Base-by-base conservation (phyloP, 2,888 invertebrate genomes). In the Drosophila stalkeri region DNA sequence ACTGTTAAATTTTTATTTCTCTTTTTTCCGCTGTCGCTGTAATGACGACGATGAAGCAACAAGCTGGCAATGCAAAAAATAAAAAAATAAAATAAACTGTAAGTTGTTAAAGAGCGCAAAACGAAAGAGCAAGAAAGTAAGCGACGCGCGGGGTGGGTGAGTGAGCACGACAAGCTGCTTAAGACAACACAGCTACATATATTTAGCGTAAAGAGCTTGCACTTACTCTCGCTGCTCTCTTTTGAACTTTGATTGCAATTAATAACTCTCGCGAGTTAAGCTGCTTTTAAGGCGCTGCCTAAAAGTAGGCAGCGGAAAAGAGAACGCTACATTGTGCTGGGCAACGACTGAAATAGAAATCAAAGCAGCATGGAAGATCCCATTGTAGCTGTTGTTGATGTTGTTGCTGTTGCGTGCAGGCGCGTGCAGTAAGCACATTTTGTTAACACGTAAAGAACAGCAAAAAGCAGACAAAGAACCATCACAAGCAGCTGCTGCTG, bases 221-320 rank as follows among this genome's bases (percentile, higher is more conserved):
- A 49, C 31, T 31, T 31, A 31, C 59, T 47, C 47, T 39, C 60
- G 9, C 44, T 23, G 18, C 59, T 71, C 56, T 61, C 56, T 61
- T 33, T 33, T 43, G 41, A 65, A 46, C 23, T 67, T 44, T 9
- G 39, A 16, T 9, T n/a, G 41, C 44, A 59, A 64, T 49, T 60
- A 55, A 46, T 47, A 47, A 35, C 18, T 27, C 7, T 27, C 7
- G 11, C 49, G 27, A 9, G n/a, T 39, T 14, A 5, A 18, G 18
- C 14, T 8, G 41, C 6, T 43, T 66, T 75, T 62, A 8, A 18
- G 6, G 14, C 0, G 16, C 57, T 18, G 86, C 86, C 86, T 77
- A 60, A 86, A 85, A 86, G 85, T 86, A 86, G 80, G 82, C 86
- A 84, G 69, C 56, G 31, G 0, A 54, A 64, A 68, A 6, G 35